Evolutionary conservation across 2,888 invertebrate species (phyloP).

Genomic region (Heteromyza rotundicornis): DNA sequence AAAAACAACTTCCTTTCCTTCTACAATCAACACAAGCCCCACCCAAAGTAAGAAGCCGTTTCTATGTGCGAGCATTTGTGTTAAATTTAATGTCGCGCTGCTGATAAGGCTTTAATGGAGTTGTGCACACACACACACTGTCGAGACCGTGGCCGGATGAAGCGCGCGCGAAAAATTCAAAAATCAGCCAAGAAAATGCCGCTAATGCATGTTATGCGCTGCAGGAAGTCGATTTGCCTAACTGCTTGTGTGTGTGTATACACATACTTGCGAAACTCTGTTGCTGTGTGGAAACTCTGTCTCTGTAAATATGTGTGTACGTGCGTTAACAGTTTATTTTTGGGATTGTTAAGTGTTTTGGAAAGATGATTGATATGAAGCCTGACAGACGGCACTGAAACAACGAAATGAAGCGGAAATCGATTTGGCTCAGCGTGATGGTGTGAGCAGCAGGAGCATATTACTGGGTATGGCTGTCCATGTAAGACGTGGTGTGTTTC

Average conservation of each 20-base stretch:
- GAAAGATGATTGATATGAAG: slow-evolving; percentile 18
- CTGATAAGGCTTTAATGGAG: slow-evolving; percentile 3
- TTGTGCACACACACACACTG: neutral
- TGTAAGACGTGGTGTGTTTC: neutral
- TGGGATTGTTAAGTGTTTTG: slow-evolving; percentile 15
- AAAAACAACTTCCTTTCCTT: too few relatives aligned
- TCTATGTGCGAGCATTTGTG: neutral
- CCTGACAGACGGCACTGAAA: neutral
- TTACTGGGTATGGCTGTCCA: neutral
- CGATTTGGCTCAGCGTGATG: neutral
- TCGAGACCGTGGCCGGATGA: neutral
- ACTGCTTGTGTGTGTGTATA: neutral
- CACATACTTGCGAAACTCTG: too few relatives aligned
- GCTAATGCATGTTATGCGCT: neutral
- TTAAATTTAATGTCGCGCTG: neutral
- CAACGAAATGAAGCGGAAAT: slow-evolving; percentile 14
- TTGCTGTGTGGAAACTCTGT: too few relatives aligned
- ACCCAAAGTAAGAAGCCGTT: too few relatives aligned
- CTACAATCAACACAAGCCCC: too few relatives aligned
- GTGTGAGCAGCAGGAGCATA: neutral
- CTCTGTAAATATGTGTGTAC: too few relatives aligned
- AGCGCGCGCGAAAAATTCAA: neutral
- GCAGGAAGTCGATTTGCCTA: neutral
- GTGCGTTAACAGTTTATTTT: slow-evolving; percentile 17
- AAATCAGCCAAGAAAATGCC: neutral